Evolutionary conservation across 2,113 vertebrate species (phyloP), one percentile per base, ranked within the genome.

Genomic region (Poicephalus gulielmi): DNA sequence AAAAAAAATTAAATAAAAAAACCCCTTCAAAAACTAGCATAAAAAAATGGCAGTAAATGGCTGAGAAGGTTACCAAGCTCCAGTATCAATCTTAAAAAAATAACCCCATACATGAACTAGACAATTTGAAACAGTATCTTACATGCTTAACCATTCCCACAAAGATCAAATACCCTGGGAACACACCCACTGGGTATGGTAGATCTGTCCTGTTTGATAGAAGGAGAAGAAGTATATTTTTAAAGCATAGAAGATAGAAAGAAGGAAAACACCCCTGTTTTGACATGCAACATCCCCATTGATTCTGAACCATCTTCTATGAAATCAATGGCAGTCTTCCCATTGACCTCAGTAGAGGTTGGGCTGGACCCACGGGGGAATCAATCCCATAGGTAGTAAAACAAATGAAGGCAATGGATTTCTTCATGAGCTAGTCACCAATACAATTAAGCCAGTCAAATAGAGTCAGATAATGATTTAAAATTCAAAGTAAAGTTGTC

Each of bases 341-440:
- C 86, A 79, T 73, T 94, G 96, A 97, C 92, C 94, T 96, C 86
- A 1, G 70, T 0, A 55, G 92, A 80, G 86, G 73, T 12, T 96
- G 86, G 80, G 33, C 69, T 46, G 83, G 57, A 84, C 91, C 86
- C 94, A 69, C 62, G 6, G n/a, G 73, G 78, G 92, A 95, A 96
- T 96, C 95, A 94, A 93, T 93, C 94, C 92, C 91, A 83, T 2
- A 62, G 94, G 94, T 83, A 94, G 96, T 16, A 87, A 94, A 95
- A 96, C 91, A 96, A 96, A 93, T 87, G 91, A 94, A 94, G 78
- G 86, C 49, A 0, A 96, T 97, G 63, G 95, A 96, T 97, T 97
- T 97, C 92, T 85, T 66, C 92, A 95, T 96, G 83, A 97, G 92
- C 74, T 96, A 89, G 57, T 87, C 92, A 96, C 94, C 95, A 85